Evolutionary conservation across 1,140 invertebrate species (phyloP).

Genomic region (Glossosoma conforme): DNA sequence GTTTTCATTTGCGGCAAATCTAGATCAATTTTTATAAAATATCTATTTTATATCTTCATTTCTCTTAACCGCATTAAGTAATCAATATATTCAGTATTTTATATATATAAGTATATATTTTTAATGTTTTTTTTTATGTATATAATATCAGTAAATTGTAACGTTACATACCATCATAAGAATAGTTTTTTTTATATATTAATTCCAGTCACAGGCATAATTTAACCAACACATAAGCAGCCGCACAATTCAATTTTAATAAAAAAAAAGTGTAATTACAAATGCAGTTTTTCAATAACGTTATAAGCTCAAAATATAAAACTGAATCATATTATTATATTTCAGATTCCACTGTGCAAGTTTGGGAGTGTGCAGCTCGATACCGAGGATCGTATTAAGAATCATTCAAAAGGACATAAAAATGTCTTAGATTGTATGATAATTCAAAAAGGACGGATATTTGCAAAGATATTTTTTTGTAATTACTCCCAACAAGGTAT

Average conservation of each 20-base stretch:
- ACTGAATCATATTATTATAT: too few relatives aligned
- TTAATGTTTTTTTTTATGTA: conserved; percentile 12
- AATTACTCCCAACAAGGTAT: too few relatives aligned
- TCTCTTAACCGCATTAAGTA: too few relatives aligned
- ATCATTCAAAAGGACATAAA: background rate
- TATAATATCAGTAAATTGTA: conserved; percentile 25
- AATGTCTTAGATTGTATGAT: background rate
- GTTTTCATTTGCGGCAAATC: too few relatives aligned
- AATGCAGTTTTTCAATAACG: conserved; percentile 6
- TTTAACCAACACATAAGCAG: background rate
- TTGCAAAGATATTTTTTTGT: background rate
- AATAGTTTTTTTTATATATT: conserved; percentile 19
- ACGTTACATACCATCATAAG: conserved; percentile 26
- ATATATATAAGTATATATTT: conserved; percentile 17
- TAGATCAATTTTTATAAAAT: too few relatives aligned
- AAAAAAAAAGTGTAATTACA: background rate
- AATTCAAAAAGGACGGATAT: background rate
- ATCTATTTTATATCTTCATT: too few relatives aligned
- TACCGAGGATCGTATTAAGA: background rate
- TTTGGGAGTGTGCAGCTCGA: background rate
- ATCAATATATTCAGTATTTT: conserved; percentile 21
- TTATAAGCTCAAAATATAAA: background rate
- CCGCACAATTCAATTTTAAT: background rate
- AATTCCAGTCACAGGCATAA: conserved; percentile 6
- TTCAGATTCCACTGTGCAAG: background rate